Evolutionary conservation across 2,888 invertebrate genomes (phyloP).

Genomic region (Chrysolina oricalcia): DNA sequence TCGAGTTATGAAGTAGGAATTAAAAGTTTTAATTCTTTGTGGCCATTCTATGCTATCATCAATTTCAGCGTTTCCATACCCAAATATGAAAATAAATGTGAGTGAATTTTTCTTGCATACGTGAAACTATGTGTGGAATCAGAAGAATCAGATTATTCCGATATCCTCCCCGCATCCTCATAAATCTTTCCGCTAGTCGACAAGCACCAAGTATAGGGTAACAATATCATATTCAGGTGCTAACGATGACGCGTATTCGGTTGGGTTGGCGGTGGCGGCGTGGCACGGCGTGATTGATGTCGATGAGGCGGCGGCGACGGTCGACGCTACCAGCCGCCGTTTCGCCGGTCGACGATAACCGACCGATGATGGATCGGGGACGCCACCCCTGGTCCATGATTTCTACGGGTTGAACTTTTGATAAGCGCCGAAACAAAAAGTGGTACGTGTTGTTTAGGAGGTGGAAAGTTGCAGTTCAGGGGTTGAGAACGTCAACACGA

Average conservation of each 20-base stretch:
- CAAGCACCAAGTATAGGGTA: slow-evolving; percentile 17
- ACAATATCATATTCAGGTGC: slow-evolving; percentile 51
- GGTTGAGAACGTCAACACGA: no score
- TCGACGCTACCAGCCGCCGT: slow-evolving; percentile 58
- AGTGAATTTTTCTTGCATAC: background rate
- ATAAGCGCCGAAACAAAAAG: background rate
- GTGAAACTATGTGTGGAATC: background rate
- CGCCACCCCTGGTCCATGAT: background rate
- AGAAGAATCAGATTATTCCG: background rate
- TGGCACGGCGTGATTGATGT: slow-evolving; percentile 63
- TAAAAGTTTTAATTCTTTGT: no score
- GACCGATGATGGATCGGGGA: slow-evolving; percentile 57
- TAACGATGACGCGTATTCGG: slow-evolving; percentile 50
- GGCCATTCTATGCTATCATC: no score
- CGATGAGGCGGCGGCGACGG: slow-evolving; percentile 57
- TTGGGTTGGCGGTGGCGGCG: slow-evolving; percentile 52
- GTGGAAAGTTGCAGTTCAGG: no score
- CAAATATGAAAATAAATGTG: no score
- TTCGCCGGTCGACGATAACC: slow-evolving; percentile 55
- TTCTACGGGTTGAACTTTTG: background rate
- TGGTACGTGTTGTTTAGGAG: no score
- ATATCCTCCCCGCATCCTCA: slow-evolving; percentile 1
- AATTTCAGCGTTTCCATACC: no score
- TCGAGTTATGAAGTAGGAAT: no score
- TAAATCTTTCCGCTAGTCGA: slow-evolving; percentile 24